phyloP scores from a whole-genome alignment of 2,113 vertebrate species.

The Perca fluviatilis region DNA sequence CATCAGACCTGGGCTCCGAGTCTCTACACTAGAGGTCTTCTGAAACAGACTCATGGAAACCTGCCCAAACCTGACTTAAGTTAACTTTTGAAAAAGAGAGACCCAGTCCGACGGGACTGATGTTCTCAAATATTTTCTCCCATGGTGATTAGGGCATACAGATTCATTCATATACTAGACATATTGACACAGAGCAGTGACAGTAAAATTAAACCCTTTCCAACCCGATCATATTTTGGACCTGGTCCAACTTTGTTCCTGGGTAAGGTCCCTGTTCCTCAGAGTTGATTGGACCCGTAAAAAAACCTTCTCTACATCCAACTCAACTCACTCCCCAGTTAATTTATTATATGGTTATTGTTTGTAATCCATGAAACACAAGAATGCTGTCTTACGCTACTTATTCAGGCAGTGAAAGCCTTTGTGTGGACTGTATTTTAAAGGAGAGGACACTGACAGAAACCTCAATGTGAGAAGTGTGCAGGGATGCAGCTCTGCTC shows the following conservation, averaged over 20 bases:
- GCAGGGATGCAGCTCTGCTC: not conserved
- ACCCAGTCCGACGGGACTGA: too few relatives aligned
- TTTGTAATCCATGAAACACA: conserved; percentile 2
- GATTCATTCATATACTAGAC: not conserved
- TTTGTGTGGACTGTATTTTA: not conserved
- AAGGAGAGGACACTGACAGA: not conserved
- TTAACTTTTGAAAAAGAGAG: too few relatives aligned
- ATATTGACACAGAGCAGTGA: not conserved
- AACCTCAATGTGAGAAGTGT: not conserved
- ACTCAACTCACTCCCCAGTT: not conserved
- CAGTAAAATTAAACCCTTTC: not conserved
- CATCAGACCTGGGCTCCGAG: too few relatives aligned
- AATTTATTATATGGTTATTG: not conserved
- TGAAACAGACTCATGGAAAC: too few relatives aligned
- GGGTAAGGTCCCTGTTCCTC: not conserved
- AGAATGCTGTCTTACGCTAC: not conserved
- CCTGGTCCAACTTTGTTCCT: not conserved
- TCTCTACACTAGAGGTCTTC: too few relatives aligned
- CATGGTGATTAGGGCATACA: not conserved
- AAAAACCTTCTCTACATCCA: not conserved
- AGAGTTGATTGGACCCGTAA: not conserved
- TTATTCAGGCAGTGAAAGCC: not conserved
- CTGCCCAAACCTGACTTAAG: too few relatives aligned
- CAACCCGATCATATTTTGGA: not conserved
- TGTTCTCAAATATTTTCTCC: too few relatives aligned